Conservation (phyloP, 1,140 invertebrate species). For the Pogonognathellus flavescens region DNA sequence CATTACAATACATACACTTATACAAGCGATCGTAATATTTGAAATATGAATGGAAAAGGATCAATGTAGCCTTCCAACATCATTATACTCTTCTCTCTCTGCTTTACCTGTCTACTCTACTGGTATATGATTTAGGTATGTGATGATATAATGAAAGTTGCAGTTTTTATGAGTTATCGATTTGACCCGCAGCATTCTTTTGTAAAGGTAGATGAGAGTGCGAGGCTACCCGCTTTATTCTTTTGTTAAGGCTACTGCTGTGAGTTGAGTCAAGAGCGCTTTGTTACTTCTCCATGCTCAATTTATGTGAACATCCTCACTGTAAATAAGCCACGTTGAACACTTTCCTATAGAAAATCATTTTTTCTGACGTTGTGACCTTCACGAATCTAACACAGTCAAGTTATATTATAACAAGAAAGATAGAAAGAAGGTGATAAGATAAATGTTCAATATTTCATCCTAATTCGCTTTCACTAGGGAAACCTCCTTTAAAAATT, state of each 20-base stretch:
- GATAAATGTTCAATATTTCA: no score
- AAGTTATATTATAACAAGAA: no score
- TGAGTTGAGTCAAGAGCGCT: background rate
- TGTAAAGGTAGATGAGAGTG: background rate
- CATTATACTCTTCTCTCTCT: background rate
- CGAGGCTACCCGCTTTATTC: background rate
- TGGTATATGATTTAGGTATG: background rate
- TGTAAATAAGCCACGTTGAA: background rate
- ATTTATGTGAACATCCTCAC: background rate
- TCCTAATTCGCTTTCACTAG: no score
- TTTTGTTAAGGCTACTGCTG: background rate
- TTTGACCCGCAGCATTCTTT: slow-evolving; percentile 26
- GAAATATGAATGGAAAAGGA: slow-evolving; percentile 23
- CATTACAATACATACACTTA: background rate
- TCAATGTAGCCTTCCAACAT: background rate
- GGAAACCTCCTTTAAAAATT: no score
- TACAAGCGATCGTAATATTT: background rate
- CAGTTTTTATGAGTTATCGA: slow-evolving; percentile 34
- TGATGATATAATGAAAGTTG: background rate
- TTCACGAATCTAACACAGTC: background rate
- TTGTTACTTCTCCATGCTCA: background rate
- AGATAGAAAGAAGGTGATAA: no score
- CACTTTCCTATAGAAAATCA: background rate
- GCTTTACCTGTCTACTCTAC: background rate
- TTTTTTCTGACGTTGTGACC: background rate